These are phyloP conservation scores for Amia ocellicauda DNA, from an alignment of 2,113 vertebrate species.

Conservation along the genomic window DNA sequence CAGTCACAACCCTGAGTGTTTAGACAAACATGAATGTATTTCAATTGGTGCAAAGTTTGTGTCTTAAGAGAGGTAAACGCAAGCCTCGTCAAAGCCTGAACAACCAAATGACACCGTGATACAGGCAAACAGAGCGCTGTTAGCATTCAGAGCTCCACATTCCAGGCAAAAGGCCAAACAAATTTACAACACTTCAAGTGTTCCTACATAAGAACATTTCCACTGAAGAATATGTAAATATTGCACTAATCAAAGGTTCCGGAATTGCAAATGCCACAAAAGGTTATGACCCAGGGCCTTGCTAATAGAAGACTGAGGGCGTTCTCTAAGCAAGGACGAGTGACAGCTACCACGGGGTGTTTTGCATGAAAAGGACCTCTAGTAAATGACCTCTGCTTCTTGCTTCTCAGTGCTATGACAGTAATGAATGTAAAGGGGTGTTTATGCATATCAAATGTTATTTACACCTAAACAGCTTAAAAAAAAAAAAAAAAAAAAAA, in stretches of 20 bases:
- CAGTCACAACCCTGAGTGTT: neutral
- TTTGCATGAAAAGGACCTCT: conserved; percentile 89
- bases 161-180: conserved; percentile 88
- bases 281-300: conserved; percentile 88
- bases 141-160: conserved; percentile 59
- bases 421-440: conserved; percentile 88
- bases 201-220: conserved; percentile 74
- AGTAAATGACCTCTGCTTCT: conserved; percentile 89
- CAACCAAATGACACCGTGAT: conserved; percentile 45
- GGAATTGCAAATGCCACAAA: conserved; percentile 87
- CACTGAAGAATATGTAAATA: conserved; percentile 89
- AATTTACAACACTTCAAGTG: conserved; percentile 85
- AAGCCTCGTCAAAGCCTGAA: conserved; percentile 45
- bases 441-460: conserved; percentile 81
- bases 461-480: conserved; percentile 80
- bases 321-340: conserved; percentile 64
- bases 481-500: conserved; percentile 19
- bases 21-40: neutral
- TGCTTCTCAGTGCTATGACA: conserved; percentile 81
- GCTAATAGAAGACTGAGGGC: conserved; percentile 79
- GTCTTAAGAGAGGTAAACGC: conserved; percentile 54
- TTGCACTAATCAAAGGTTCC: conserved; percentile 90
- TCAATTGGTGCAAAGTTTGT: conserved; percentile 1
- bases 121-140: conserved; percentile 53
- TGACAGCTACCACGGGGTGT: conserved; percentile 87